These are phyloP conservation scores for Ammodytes dubius DNA, from an alignment of 2,113 vertebrate genomes.

Conservation along the genomic window DNA sequence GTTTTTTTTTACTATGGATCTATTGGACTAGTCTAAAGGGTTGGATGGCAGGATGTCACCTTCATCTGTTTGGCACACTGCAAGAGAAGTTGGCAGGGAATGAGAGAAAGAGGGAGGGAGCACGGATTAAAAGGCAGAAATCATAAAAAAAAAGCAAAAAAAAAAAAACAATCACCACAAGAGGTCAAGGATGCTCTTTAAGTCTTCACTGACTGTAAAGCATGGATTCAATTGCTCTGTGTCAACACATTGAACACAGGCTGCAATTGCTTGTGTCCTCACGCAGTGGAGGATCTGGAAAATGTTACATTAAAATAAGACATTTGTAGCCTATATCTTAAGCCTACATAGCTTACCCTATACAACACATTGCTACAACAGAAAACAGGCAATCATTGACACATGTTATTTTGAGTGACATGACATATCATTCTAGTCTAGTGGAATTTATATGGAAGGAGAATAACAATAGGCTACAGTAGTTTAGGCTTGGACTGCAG, in stretches of 20 bases:
- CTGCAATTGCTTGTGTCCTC: neutral
- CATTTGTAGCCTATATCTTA: no score
- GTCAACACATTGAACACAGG: neutral
- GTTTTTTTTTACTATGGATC: slow-evolving; percentile 40
- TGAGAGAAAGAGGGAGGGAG: slow-evolving; percentile 64
- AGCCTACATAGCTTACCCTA: no score
- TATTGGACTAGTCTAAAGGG: slow-evolving; percentile 65
- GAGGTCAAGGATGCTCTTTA: neutral
- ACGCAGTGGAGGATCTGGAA: no score
- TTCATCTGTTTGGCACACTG: slow-evolving; percentile 75
- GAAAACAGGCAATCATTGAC: no score
- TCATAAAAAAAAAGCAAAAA: neutral
- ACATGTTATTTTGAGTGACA: no score
- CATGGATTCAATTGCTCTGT: no score
- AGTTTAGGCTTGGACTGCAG: no score
- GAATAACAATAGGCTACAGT: no score
- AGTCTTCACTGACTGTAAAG: neutral
- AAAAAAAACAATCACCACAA: slow-evolving; percentile 25
- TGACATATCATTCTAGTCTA: no score
- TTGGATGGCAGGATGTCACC: slow-evolving; percentile 72
- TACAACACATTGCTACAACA: no score
- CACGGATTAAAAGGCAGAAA: slow-evolving; percentile 55
- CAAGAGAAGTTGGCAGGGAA: slow-evolving; percentile 60
- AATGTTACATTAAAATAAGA: no score
- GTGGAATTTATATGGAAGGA: no score